Conservation (phyloP, 2,113 vertebrate species). For the Engraulis encrasicolus region DNA sequence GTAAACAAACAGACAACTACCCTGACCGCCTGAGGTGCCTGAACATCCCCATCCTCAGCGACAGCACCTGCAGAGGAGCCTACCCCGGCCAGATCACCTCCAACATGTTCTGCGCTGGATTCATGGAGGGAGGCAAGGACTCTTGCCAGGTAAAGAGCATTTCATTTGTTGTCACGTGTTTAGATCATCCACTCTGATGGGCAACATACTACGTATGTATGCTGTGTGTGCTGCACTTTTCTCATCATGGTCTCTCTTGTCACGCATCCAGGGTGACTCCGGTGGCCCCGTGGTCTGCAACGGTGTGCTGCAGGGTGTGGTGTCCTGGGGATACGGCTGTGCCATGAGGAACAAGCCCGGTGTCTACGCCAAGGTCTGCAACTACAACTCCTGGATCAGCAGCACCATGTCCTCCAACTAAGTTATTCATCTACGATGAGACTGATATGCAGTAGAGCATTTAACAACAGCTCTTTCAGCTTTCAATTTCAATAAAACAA, state of each 20-base stretch:
- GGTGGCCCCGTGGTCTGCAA: slow-evolving; percentile 83
- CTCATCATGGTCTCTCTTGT: slow-evolving; percentile 18
- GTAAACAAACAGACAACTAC: slow-evolving; percentile 63
- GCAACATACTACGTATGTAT: not conserved
- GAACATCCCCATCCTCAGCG: slow-evolving; percentile 78
- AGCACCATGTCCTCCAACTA: slow-evolving; percentile 58
- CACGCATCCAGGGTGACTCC: slow-evolving; percentile 78
- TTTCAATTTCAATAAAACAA: not conserved
- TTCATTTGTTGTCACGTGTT: not conserved
- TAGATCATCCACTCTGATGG: not conserved
- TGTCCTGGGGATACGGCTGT: slow-evolving; percentile 87
- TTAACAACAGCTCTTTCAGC: not conserved
- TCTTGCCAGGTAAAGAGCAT: slow-evolving; percentile 86
- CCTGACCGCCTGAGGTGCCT: slow-evolving; percentile 84
- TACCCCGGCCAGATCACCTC: slow-evolving; percentile 83
- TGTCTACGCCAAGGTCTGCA: slow-evolving; percentile 83
- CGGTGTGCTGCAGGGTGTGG: slow-evolving; percentile 79
- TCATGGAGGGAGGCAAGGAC: slow-evolving; percentile 87
- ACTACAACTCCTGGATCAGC: slow-evolving; percentile 66
- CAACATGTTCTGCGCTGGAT: slow-evolving; percentile 90
- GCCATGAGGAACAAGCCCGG: slow-evolving; percentile 77
- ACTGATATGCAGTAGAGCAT: not conserved
- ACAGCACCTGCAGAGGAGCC: slow-evolving; percentile 62
- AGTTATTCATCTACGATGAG: not conserved
- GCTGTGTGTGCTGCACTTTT: not conserved